Evolutionary conservation across 2,113 vertebrate genomes (phyloP).

Genomic region (Hypomesus transpacificus): DNA sequence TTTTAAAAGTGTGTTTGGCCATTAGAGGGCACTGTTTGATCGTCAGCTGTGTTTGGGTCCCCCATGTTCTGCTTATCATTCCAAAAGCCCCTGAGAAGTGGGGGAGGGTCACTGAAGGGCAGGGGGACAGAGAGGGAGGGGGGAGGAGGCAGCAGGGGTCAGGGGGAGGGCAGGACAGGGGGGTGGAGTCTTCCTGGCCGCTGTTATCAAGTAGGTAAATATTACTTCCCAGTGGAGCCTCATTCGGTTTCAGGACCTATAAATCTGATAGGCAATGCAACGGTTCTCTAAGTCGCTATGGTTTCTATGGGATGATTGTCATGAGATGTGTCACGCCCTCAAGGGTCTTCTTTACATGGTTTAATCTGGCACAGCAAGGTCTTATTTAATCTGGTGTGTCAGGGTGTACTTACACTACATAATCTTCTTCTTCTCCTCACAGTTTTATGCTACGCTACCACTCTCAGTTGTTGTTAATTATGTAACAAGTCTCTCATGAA

Average conservation of each 20-base stretch:
- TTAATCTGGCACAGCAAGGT: not conserved
- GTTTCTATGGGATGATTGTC: not conserved
- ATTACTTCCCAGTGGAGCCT: not conserved
- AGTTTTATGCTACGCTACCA: too few species aligned
- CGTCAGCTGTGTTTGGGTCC: slow-evolving; percentile 38
- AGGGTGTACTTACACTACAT: too few species aligned
- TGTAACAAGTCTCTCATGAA: slow-evolving; percentile 16
- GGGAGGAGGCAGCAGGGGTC: slow-evolving; percentile 33
- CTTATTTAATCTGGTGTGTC: not conserved
- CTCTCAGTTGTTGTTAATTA: slow-evolving; percentile 6
- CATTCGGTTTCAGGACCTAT: not conserved
- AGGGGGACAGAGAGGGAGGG: slow-evolving; percentile 16
- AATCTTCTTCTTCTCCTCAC: too few species aligned
- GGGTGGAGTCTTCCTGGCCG: slow-evolving; percentile 15
- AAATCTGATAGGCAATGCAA: not conserved
- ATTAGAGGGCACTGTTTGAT: slow-evolving; percentile 17
- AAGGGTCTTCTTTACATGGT: too few species aligned
- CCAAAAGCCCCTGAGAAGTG: slow-evolving; percentile 33
- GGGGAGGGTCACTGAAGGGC: slow-evolving; percentile 21
- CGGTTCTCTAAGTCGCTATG: not conserved
- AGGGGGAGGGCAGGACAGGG: slow-evolving; percentile 17
- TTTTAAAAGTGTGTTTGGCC: not conserved
- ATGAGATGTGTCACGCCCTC: too few species aligned
- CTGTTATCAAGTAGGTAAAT: not conserved
- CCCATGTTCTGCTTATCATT: slow-evolving; percentile 31